Evolutionary conservation across 2,113 vertebrate species (phyloP), one percentile per base, ranked within the genome.

Genomic region (Meles meles): DNA sequence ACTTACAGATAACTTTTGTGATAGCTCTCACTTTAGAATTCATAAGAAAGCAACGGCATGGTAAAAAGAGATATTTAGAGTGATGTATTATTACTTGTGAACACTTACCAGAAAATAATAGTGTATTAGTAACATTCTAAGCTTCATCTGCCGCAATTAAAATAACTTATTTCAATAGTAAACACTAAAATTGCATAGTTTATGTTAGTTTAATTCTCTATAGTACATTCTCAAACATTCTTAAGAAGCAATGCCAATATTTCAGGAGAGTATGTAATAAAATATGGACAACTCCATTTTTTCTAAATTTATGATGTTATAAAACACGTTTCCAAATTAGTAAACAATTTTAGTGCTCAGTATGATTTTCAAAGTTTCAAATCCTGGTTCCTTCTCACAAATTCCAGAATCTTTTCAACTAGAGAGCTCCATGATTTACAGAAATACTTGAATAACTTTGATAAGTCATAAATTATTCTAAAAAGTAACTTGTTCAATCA

Each of bases 161-260:
- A 96, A 29, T 92, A 95, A 92, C 10, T 88, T 88, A 93, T 88
- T 97, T 95, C 55, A 81, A 91, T 23, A 96, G 49, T 14, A 94
- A 95, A 94, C 92, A 84, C 81, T 83, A 96, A 97, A 97, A 91
- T 97, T 96, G 27, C 49, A 86, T 74, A 83, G 44, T 84, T 92
- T 95, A 74, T 77, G 7, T 84, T 95, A 83, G 49, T 44, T 92
- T 97, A 97, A 89, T 92, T 97, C 34, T 94, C 57, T 86, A 63
- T 59, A 88, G 88, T 72, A 83, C 2, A 37, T 20, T 88, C 83
- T 95, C 77, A 93, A 93, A 92, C 90, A 93, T 27, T 25, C 18
- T 37, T 93, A 67, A 87, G 77, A 95, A 69, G 5, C 29, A 95
- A 69, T 87, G 37, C 20, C 77, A 93, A 57, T 57, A 80, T 95